These are phyloP conservation scores for Pleuronectes platessa DNA, from an alignment of 2,113 vertebrate species.

Conservation along the genomic window DNA sequence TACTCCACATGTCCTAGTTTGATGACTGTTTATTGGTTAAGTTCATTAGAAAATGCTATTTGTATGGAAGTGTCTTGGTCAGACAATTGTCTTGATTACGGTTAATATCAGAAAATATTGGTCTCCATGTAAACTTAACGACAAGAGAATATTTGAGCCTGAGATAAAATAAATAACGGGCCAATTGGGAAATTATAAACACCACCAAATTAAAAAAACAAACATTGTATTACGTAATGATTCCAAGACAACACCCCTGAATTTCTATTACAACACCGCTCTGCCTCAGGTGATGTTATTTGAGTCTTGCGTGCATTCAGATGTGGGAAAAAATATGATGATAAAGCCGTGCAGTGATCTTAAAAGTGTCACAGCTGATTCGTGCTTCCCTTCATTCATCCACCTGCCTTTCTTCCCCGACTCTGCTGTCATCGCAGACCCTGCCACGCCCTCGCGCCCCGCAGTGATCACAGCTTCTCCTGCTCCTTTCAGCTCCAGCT, in stretches of 20 bases:
- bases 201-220: background rate
- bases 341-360: background rate
- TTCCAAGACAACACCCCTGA: background rate
- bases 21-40: too few species aligned
- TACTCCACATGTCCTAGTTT: too few species aligned
- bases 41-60: too few species aligned
- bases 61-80: too few species aligned
- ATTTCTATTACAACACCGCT: background rate
- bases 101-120: too few species aligned
- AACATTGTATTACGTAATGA: background rate
- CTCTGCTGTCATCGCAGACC: background rate
- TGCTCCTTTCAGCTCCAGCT: background rate
- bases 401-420: background rate
- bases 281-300: background rate
- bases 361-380: background rate
- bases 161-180: constrained; percentile 11
- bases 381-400: background rate
- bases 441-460: too few species aligned
- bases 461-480: background rate
- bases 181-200: background rate
- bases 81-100: too few species aligned
- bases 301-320: background rate
- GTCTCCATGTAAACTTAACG: too few species aligned
- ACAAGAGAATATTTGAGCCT: background rate
- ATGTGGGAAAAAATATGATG: background rate